Evolutionary conservation across 2,113 vertebrate genomes (phyloP).

Genomic region (Actenoides lindsayi): DNA sequence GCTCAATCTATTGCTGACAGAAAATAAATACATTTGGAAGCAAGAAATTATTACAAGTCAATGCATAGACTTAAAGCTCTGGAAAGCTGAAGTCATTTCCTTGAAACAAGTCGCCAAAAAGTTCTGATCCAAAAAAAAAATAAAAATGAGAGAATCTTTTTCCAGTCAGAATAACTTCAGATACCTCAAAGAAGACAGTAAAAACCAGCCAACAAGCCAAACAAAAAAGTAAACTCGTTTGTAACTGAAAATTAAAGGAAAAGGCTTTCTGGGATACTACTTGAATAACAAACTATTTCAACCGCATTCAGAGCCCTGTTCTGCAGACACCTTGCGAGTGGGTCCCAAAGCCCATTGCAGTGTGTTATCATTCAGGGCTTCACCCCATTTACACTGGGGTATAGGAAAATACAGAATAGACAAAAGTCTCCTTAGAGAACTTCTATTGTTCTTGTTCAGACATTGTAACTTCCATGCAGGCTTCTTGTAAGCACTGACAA

Average conservation of each 20-base stretch:
- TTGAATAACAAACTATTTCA: not conserved
- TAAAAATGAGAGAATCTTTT: not conserved
- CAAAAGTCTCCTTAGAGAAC: not conserved
- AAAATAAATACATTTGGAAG: slow-evolving; percentile 42
- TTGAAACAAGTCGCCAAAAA: slow-evolving; percentile 10
- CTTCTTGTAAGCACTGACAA: not conserved
- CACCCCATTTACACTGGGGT: not conserved
- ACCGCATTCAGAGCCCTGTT: not conserved
- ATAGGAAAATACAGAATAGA: not conserved
- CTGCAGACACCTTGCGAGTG: not conserved
- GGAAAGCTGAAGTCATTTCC: slow-evolving; percentile 27
- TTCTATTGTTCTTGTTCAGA: not conserved
- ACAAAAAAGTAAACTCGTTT: not conserved
- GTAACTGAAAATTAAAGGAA: not conserved
- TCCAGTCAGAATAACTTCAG: not conserved
- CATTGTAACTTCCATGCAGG: not conserved
- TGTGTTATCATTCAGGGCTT: not conserved
- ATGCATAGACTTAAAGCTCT: slow-evolving; percentile 15
- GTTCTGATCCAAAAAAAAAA: not conserved
- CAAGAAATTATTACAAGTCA: not conserved
- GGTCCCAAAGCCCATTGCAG: not conserved
- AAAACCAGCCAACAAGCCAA: not conserved
- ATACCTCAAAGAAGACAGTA: not conserved
- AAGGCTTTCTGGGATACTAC: not conserved
- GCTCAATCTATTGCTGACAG: slow-evolving; percentile 23